A percentile compares a stretch with the other conserved stretches of the same genome.
Evolutionary conservation across 2,888 invertebrate genomes (phyloP).

Genomic region (Acanthosepion esculentum): DNA sequence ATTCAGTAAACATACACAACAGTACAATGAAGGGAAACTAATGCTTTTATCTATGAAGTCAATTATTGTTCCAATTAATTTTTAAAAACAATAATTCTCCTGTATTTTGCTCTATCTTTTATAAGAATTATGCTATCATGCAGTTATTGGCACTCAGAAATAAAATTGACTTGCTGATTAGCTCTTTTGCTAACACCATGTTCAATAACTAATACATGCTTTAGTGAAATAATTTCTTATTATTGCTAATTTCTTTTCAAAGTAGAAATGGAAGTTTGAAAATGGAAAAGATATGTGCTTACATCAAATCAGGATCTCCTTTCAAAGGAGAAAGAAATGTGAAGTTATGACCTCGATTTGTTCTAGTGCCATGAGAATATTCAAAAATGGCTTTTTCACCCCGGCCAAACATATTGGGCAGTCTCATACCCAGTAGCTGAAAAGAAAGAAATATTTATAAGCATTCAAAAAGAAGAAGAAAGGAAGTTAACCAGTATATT

Average conservation of each 20-base stretch:
- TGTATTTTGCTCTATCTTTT: too few relatives aligned
- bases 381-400: constrained; percentile 88
- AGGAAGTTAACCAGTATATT: neutral
- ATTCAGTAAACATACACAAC: too few relatives aligned
- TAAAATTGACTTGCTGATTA: too few relatives aligned
- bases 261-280: neutral
- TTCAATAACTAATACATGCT: too few relatives aligned
- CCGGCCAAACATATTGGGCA: constrained; percentile 86
- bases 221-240: too few relatives aligned
- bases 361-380: constrained; percentile 88
- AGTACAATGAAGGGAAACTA: too few relatives aligned
- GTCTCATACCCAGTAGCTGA: constrained; percentile 79
- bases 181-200: too few relatives aligned
- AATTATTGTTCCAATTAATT: too few relatives aligned
- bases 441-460: constrained; percentile 47
- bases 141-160: too few relatives aligned
- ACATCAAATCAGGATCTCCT: constrained; percentile 75
- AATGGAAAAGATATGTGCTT: constrained; percentile 52
- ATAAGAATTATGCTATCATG: too few relatives aligned
- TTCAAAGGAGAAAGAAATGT: constrained; percentile 89
- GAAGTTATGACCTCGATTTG: constrained; percentile 86
- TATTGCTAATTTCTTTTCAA: neutral
- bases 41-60: too few relatives aligned
- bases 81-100: too few relatives aligned
- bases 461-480: neutral